phyloP scores from a whole-genome alignment of 2,797 vertebrate species.

The Semaprochilodus insignis region DNA sequence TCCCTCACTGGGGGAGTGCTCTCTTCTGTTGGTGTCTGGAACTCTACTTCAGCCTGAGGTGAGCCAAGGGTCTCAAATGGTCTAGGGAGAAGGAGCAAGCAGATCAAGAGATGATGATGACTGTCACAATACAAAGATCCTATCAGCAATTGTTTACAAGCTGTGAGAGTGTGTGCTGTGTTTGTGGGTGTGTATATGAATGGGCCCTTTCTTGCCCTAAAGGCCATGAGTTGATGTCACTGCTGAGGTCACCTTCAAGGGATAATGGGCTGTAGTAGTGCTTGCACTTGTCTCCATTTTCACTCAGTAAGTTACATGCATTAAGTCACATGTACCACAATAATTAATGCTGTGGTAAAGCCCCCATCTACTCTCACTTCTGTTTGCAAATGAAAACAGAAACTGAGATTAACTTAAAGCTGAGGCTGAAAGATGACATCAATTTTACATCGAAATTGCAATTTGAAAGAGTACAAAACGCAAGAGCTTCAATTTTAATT shows the following conservation, averaged over 20 bases:
- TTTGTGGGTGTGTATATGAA: conserved; percentile 64
- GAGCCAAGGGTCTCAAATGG: conserved; percentile 75
- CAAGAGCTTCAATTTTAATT: too few species aligned
- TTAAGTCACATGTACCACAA: conserved; percentile 60
- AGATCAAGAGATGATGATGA: conserved; percentile 32
- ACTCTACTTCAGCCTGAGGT: conserved; percentile 71
- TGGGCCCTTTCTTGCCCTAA: conserved; percentile 76
- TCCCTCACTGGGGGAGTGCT: conserved; percentile 57
- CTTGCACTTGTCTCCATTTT: conserved; percentile 62
- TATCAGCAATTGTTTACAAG: conserved; percentile 40
- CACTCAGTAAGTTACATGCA: conserved; percentile 66
- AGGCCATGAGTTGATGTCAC: conserved; percentile 77
- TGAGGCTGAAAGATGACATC: too few species aligned
- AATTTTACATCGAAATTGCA: too few species aligned
- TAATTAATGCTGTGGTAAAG: conserved; percentile 40
- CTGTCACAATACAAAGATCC: conserved; percentile 33
- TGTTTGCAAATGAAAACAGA: not conserved
- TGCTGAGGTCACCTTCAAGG: conserved; percentile 80
- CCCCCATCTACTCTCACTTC: not conserved
- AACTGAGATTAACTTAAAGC: not conserved
- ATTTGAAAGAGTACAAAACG: too few species aligned
- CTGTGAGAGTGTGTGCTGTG: conserved; percentile 51
- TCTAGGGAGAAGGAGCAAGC: conserved; percentile 65
- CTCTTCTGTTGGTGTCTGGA: conserved; percentile 74
- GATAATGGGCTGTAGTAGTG: conserved; percentile 76